These are phyloP conservation scores for Cinclus cinclus DNA, from an alignment of 2,113 vertebrate species.

Conservation along the genomic window DNA sequence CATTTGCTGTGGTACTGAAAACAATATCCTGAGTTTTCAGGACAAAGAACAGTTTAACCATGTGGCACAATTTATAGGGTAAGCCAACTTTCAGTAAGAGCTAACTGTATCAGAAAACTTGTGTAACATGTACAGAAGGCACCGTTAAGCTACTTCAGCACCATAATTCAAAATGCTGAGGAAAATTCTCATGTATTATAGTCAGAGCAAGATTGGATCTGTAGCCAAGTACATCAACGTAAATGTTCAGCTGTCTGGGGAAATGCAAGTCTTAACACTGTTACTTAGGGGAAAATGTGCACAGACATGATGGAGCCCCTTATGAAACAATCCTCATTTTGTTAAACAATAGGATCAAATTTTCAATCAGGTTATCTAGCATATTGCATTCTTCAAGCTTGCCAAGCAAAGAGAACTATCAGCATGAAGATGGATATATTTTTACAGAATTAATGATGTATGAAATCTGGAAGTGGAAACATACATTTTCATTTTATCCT, in stretches of 20 bases:
- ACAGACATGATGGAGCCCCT: constrained; percentile 74
- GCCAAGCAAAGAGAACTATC: constrained; percentile 49
- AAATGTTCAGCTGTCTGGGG: constrained; percentile 66
- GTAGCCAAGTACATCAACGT: constrained; percentile 65
- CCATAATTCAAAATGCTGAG: constrained; percentile 69
- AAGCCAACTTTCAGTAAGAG: constrained; percentile 67
- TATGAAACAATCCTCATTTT: constrained; percentile 71
- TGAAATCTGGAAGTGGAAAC: constrained; percentile 63
- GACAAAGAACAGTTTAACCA: constrained; percentile 3
- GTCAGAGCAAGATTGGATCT: constrained; percentile 58
- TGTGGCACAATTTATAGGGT: constrained; percentile 61
- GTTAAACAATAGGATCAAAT: constrained; percentile 75
- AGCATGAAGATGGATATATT: constrained; percentile 51
- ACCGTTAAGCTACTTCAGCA: constrained; percentile 68
- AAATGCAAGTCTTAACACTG: constrained; percentile 64
- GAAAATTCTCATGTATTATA: constrained; percentile 70
- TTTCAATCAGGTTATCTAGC: constrained; percentile 67
- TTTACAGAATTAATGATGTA: constrained; percentile 69
- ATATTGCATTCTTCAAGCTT: constrained; percentile 57
- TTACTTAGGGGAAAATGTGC: constrained; percentile 73
- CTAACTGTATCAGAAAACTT: constrained; percentile 57
- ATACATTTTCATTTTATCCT: constrained; percentile 62
- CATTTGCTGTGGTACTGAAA: background rate
- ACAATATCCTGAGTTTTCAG: background rate
- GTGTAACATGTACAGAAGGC: constrained; percentile 73